Evolutionary conservation across 2,113 vertebrate genomes (phyloP), one percentile per base, ranked within the genome.

Genomic region (Catagonus wagneri): DNA sequence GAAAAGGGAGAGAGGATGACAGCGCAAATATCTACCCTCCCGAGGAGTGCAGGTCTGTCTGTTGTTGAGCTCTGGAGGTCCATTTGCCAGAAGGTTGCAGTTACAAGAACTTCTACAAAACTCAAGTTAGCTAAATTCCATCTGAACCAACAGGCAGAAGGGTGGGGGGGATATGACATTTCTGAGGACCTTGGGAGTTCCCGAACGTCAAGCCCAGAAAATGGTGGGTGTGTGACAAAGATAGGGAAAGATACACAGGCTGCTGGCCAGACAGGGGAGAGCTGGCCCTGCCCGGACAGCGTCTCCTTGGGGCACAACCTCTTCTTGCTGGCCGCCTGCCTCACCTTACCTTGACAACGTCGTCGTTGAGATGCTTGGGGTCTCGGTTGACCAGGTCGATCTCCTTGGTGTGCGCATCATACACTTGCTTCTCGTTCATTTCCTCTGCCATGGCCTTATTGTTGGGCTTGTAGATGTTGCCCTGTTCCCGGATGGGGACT

Each of bases 401-500:
- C 98, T 99, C 99, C 91, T 99, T 99, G 94, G 99, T 99, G 98
- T 99, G 99, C 94, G 99, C 98, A 83, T 99, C 99, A 29, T 98
- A 98, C 98, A 99, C 92, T 74, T 98, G 98, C 97, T 99, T 99
- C 98, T 99, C 99, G 97, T 98, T 99, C 97, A 99, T 87, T 56
- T 99, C 99, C 97, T 99, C 99, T 94, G 99, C 99, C 99, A 99
- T 99, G 98, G 98, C 98, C 98, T 99, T 99, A 98, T 99, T 99
- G 98, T 99, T 99, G 69, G 99, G 99, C 96, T 99, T 99, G 98
- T 99, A 99, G 97, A 99, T 99, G 98, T 99, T 99, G 96, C 99
- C 99, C 98, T 99, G 99, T 93, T 99, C 99, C 98, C 99, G 98
- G 97, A 99, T 98, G 98, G 99, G 99, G 71, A 99, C 99, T 17